These are phyloP conservation scores for Cybosia mesomella DNA, from an alignment of 2,888 invertebrate species.

Conservation along the genomic window DNA sequence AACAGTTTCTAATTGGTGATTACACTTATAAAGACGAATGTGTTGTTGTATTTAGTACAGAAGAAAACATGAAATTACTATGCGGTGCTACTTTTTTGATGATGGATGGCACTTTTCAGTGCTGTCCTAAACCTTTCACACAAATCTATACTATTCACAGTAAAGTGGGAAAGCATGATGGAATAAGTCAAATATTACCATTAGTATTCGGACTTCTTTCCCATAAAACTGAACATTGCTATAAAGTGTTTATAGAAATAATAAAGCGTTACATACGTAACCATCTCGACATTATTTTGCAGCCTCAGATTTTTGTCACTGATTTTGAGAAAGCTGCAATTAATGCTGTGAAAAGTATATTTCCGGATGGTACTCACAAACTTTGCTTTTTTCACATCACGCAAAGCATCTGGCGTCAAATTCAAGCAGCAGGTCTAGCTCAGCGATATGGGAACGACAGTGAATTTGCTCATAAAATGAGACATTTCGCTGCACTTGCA, in stretches of 20 bases:
- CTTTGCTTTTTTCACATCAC: too few species aligned
- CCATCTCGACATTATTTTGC: conserved; percentile 1
- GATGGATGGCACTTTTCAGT: conserved; percentile 6
- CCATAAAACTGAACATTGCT: conserved; percentile 5
- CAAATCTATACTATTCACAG: conserved; percentile 10
- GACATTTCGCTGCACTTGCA: too few species aligned
- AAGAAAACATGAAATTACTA: conserved; percentile 6
- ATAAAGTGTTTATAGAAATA: not conserved
- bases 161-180: conserved; percentile 9
- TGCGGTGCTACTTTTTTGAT: conserved; percentile 7
- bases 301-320: conserved; percentile 3
- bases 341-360: too few species aligned
- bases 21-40: conserved; percentile 3
- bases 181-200: conserved; percentile 9
- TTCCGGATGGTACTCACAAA: too few species aligned
- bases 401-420: too few species aligned
- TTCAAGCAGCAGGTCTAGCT: too few species aligned
- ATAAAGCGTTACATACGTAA: conserved; percentile 2
- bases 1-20: conserved; percentile 23
- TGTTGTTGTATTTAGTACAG: conserved; percentile 5
- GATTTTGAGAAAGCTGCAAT: not conserved
- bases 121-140: not conserved
- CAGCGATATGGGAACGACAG: too few species aligned
- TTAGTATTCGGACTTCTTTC: conserved; percentile 8
- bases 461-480: too few species aligned